These are phyloP conservation scores for Lithobates sylvaticus DNA, from an alignment of 2,797 vertebrate species.

Conservation along the genomic window DNA sequence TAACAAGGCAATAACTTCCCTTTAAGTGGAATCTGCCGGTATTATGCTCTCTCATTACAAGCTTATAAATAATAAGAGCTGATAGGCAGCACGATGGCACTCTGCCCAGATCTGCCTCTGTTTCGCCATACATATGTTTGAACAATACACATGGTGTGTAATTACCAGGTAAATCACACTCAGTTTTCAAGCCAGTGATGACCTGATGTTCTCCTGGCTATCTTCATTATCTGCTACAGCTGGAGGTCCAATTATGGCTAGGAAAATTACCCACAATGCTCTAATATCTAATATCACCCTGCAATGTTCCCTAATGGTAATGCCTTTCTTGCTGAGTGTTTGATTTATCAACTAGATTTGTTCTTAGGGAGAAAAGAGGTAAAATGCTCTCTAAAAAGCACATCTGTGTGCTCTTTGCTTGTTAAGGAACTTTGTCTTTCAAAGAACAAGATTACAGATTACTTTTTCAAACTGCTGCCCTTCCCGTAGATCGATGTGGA, in stretches of 20 bases:
- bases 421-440: neutral
- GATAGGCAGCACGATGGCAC: neutral
- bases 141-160: constrained; percentile 5
- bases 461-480: neutral
- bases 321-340: neutral
- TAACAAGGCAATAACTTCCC: neutral
- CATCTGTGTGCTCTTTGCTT: neutral
- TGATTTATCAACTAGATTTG: constrained; percentile 1
- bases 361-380: neutral
- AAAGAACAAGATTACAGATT: neutral
- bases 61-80: neutral
- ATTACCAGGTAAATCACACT: constrained; percentile 18
- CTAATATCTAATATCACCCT: neutral
- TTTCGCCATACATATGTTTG: neutral
- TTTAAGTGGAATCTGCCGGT: neutral
- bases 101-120: constrained; percentile 11
- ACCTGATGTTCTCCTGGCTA: neutral
- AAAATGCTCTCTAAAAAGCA: neutral
- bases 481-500: neutral
- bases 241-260: constrained; percentile 17
- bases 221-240: constrained; percentile 31
- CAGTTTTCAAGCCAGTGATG: neutral
- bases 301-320: constrained; percentile 4
- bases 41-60: neutral
- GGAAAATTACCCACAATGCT: neutral